A percentile compares a stretch with the other conserved stretches of the same genome.
phyloP scores from a whole-genome alignment of 2,797 vertebrate genomes.

The Chaenodraco wilsoni region DNA sequence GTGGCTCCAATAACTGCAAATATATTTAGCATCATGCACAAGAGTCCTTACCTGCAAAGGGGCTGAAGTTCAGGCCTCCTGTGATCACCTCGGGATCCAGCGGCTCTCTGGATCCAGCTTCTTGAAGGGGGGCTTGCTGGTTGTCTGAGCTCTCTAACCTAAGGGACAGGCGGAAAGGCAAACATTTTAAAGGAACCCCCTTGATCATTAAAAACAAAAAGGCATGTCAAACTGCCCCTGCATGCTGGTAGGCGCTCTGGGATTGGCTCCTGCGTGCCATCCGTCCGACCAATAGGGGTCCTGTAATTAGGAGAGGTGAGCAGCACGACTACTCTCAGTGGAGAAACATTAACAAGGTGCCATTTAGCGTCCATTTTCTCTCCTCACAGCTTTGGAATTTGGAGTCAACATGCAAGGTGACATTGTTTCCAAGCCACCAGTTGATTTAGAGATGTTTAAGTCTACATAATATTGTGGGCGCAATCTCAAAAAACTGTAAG shows the following conservation, averaged over 20 bases:
- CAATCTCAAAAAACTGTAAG: conserved; percentile 25
- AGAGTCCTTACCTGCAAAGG: conserved; percentile 74
- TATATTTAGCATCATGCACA: not conserved
- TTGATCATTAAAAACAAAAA: conserved; percentile 84
- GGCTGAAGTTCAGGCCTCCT: conserved; percentile 62
- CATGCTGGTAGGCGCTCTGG: conserved; percentile 65
- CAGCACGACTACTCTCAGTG: conserved; percentile 42
- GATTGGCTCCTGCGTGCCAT: conserved; percentile 78
- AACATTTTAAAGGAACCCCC: conserved; percentile 83
- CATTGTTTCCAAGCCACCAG: not conserved
- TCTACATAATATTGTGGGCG: conserved; percentile 18
- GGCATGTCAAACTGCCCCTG: conserved; percentile 63
- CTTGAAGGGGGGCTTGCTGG: conserved; percentile 32
- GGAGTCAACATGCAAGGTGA: not conserved
- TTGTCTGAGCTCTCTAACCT: conserved; percentile 52
- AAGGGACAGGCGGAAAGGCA: conserved; percentile 41
- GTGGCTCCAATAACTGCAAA: not conserved
- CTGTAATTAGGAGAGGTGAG: conserved; percentile 77
- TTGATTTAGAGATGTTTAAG: conserved; percentile 47
- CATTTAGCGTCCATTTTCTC: conserved; percentile 33
- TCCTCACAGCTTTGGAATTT: conserved; percentile 53
- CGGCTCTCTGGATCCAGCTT: conserved; percentile 49
- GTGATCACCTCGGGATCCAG: conserved; percentile 54
- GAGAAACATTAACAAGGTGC: conserved; percentile 55
- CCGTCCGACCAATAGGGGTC: conserved; percentile 74